Evolutionary conservation across 2,113 vertebrate species (phyloP), one percentile per base, ranked within the genome.

Genomic region (Phainopepla nitens): DNA sequence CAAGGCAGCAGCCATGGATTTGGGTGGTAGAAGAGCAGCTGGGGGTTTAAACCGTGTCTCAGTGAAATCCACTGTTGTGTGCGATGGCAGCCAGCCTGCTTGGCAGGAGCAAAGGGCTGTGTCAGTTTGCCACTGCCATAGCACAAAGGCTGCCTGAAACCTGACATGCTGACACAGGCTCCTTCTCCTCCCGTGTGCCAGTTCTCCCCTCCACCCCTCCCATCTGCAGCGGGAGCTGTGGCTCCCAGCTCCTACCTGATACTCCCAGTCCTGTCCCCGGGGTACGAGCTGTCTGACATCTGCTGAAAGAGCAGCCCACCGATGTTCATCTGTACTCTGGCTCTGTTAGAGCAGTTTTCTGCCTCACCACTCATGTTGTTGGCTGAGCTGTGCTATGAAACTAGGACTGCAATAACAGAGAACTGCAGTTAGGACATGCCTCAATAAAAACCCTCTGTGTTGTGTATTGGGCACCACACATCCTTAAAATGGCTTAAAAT

Each of bases 321-420:
- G 44, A 7, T 7, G 16, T 28, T 65, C 75, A 23, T 47, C 65
- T 64, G 35, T 29, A 61, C 51, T 45, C 79, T 73, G 82, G 51
- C 90, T 93, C 64, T 57, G 36, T 17, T n/a, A 20, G 71, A 70
- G 51, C 54, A 70, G 54, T 77, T 86, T 94, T 96, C 94, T 93
- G 90, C 76, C 87, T 93, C 93, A 86, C 41, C 88, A 93, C 90
- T 92, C 68, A 31, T 57, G 36, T 19, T 87, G 50, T 64, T 92
- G 93, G 66, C 90, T 95, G 82, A 90, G 76, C 62, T 86, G 71
- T 75, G 72, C 93, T 86, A 33, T 45, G 88, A 73, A 89, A 51
- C 69, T 27, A 28, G 51, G 76, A 42, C 69, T 81, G 68, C 33
- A 62, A 90, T 78, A 90, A 96, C 90, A 93, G 60, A 90, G 66